A percentile compares a stretch with the other conserved stretches of the same genome.
Evolutionary conservation across 1,140 invertebrate species (phyloP).

Genomic region (Drosophila willistoni): DNA sequence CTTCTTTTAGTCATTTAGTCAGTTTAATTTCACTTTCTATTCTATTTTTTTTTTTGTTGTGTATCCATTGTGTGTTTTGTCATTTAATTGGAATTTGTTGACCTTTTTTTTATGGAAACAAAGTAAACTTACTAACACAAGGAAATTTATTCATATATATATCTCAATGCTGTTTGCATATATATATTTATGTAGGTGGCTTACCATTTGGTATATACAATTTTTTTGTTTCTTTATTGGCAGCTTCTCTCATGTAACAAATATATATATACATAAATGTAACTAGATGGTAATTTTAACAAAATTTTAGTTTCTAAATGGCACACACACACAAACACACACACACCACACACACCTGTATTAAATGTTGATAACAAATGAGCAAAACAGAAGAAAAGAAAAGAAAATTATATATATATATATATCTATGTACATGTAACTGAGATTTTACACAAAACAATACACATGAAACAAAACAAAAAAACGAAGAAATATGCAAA

Average conservation of each 20-base stretch:
- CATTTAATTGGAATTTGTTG: neutral
- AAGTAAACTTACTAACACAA: neutral
- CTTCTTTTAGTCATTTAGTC: constrained; percentile 39
- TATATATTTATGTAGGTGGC: neutral
- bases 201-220: constrained; percentile 1
- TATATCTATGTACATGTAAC: constrained; percentile 37
- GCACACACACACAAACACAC: constrained; percentile 20
- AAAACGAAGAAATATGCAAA: neutral
- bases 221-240: neutral
- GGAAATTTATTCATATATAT: constrained; percentile 4
- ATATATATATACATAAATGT: constrained; percentile 5
- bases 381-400: constrained; percentile 29
- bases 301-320: constrained; percentile 42
- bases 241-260: constrained; percentile 8
- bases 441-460: constrained; percentile 47
- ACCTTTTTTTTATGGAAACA: constrained; percentile 1
- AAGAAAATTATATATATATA: constrained; percentile 32
- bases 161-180: constrained; percentile 1
- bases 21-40: neutral
- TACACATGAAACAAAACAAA: constrained; percentile 5
- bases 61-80: neutral
- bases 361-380: constrained; percentile 49
- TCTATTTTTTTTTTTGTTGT: neutral
- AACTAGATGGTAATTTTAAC: constrained; percentile 35
- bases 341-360: constrained; percentile 33